Evolutionary conservation across 2,888 invertebrate species (phyloP), one percentile per base, ranked within the genome.

Genomic region (Crocallis elinguaria): DNA sequence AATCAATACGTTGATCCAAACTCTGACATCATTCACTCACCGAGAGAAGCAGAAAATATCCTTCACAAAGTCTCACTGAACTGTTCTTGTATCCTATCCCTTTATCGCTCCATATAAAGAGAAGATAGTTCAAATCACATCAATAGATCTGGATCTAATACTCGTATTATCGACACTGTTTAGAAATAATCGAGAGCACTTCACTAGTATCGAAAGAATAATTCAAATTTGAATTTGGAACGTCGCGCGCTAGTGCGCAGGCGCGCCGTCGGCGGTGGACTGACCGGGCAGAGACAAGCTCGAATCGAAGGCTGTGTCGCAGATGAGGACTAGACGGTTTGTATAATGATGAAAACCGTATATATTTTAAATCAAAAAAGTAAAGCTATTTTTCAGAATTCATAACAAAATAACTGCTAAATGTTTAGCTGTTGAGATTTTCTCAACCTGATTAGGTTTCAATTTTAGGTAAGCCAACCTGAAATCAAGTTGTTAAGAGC

Each of bases 71-170:
- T 72, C 65, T 71, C 67, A 49, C 53, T 39, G 69, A 76, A 80
- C 73, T 74, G 78, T 77, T 73, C 59, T 61, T 75, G 68, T 66
- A 84, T 84, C n/a, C 82, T 69, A 73, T 74, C 82, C 71, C 88
- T 89, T 71, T 90, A 89, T 85, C 75, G 75, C 69, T 61, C 42
- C 58, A 64, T 77, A 89, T 89, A 90, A 82, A 88, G 86, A 82
- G 86, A 67, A 77, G 89, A 88, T 82, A 75, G 72, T 71, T 60
- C 75, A 75, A n/a, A 62, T 60, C 75, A 77, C 69, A 64, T 49
- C 59, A 60, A 59, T 66, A 74, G 4, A 17, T 33, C 33, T n/a
- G n/a, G 13, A 13, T n/a, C n/a, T n/a, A n/a, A n/a, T n/a, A n/a
- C n/a, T n/a, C n/a, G 1, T 32, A 11, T 5, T 33, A 43, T 46